Evolutionary conservation across 2,888 invertebrate genomes (phyloP).

Genomic region (Incurvaria masculella): DNA sequence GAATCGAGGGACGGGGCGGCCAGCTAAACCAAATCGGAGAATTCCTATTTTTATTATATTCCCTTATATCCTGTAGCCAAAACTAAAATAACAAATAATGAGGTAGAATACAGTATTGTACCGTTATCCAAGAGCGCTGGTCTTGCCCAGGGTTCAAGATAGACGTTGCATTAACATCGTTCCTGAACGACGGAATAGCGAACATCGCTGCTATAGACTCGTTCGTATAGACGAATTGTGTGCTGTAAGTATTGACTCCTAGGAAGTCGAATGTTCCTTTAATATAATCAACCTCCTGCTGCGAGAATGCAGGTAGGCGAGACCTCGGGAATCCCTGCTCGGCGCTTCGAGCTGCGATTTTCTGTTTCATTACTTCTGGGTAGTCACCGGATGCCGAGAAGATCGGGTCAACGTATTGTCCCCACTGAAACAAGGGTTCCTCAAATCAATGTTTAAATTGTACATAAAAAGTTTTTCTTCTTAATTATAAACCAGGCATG

Average conservation of each 20-base stretch:
- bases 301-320: constrained; percentile 41
- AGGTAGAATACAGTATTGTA: no score
- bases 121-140: no score
- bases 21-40: no score
- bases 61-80: no score
- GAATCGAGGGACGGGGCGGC: no score
- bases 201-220: not conserved
- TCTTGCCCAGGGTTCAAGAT: no score
- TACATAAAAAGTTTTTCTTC: no score
- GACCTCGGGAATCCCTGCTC: constrained; percentile 38
- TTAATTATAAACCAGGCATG: no score
- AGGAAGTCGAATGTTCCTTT: constrained; percentile 64
- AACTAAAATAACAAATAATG: no score
- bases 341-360: constrained; percentile 39
- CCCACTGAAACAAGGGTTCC: constrained; percentile 27
- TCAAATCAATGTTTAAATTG: not conserved
- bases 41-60: no score
- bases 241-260: constrained; percentile 67
- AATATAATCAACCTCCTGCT: constrained; percentile 48
- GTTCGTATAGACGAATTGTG: constrained; percentile 18
- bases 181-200: constrained; percentile 13
- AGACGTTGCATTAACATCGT: constrained; percentile 8
- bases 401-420: constrained; percentile 53
- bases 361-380: constrained; percentile 39
- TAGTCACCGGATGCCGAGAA: constrained; percentile 49